Evolutionary conservation across 2,888 invertebrate genomes (phyloP), one percentile per base, ranked within the genome.

Genomic region (Eristalinus sepulchralis): DNA sequence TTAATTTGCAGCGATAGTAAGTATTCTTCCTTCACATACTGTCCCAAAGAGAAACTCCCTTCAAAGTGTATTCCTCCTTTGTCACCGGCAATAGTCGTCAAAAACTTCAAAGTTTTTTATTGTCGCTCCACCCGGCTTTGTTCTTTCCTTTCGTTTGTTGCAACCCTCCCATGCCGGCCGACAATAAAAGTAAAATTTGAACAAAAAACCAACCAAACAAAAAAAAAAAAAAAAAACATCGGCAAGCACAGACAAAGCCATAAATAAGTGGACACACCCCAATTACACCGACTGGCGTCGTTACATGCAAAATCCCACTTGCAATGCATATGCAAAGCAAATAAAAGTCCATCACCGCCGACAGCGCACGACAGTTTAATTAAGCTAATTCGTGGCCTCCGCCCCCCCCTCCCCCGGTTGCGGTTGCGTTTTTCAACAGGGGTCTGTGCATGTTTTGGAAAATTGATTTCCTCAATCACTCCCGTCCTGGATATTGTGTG

Each of bases 211-310:
- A 67, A 59, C 55, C 55, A 67, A 34, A 67, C 3, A 22, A 53
- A 27, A 36, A 63, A 59, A 39, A 57, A 67, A 10, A 33, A 20
- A 55, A 34, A 2, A 31, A 71, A 81, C 75, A 62, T 66, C 34
- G 36, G 34, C 22, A 34, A 73, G 62, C 24, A 68, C 77, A 85
- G 53, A 62, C 53, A 64, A 22, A 47, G 27, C 39, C 36, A 53
- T 39, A 86, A 86, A 79, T 53, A 67, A 36, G 62, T 79, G 86
- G 86, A 79, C 86, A 83, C 83, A 86, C 86, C 86, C 83, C 79
- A 86, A 79, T 86, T 83, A 78, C 83, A 83, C 82, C 66, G 75
- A 73, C 64, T 11, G 33, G 5, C n/a, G 17, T n/a, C 22, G 64
- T 3, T 17, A 34, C 64, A 83, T 83, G 83, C 79, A 72, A 78